Percentiles rank a stretch among this genome's conserved stretches.
Evolutionary conservation across 2,113 vertebrate species (phyloP).

Genomic region (Chaenogobius annularis): DNA sequence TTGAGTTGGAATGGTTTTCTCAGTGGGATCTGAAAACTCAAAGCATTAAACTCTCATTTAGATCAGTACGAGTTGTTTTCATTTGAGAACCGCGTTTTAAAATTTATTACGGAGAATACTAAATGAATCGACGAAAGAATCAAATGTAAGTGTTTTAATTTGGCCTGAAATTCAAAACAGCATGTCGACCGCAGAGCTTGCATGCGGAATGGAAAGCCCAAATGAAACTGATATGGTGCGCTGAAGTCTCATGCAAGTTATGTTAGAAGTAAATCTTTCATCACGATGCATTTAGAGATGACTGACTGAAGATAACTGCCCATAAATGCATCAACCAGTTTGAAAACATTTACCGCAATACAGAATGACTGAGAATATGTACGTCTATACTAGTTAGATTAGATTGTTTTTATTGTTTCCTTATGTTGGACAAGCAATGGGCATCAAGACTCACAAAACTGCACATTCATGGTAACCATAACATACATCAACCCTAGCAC

Average conservation of each 20-base stretch:
- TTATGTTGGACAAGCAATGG: no score
- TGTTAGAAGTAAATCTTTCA: not conserved
- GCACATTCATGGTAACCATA: no score
- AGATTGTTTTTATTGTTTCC: no score
- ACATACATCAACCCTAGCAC: no score
- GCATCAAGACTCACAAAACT: no score
- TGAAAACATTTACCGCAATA: no score
- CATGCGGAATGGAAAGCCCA: not conserved
- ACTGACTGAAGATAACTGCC: no score
- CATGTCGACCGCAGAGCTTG: constrained; percentile 2
- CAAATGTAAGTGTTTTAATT: constrained; percentile 21
- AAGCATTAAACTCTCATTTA: constrained; percentile 17
- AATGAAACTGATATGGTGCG: not conserved
- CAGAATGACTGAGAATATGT: no score
- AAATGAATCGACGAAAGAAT: constrained; percentile 25
- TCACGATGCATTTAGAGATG: not conserved
- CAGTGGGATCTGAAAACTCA: not conserved
- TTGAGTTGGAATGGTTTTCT: constrained; percentile 10
- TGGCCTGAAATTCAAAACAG: constrained; percentile 7
- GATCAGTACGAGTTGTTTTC: constrained; percentile 17
- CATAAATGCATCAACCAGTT: no score
- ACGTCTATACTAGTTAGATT: no score
- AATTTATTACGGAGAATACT: constrained; percentile 25
- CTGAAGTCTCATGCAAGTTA: not conserved
- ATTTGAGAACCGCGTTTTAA: constrained; percentile 14